Evolutionary conservation across 2,113 vertebrate species (phyloP).

Genomic region (Sakesphorus luctuosus): DNA sequence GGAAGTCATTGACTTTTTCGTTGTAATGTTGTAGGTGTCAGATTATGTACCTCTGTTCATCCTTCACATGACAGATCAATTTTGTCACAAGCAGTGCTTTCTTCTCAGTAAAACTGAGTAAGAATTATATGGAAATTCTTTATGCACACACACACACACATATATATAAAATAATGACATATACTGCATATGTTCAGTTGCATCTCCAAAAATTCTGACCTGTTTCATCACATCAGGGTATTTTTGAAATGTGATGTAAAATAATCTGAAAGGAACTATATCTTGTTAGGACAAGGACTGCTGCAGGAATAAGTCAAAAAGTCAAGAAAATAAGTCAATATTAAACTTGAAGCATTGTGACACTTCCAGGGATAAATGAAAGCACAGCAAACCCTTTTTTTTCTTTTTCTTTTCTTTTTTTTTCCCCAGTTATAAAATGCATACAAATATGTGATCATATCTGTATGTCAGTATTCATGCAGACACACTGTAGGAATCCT

Average conservation of each 20-base stretch:
- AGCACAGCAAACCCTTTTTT: background rate
- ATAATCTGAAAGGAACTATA: background rate
- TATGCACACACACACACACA: too few relatives aligned
- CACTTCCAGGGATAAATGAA: background rate
- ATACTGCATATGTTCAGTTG: background rate
- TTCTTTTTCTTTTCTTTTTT: background rate
- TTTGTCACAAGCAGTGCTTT: background rate
- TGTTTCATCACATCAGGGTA: background rate
- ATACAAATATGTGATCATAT: too few relatives aligned
- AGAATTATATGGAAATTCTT: background rate
- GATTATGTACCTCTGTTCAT: background rate
- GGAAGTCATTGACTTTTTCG: background rate
- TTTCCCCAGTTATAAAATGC: background rate
- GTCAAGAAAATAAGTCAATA: background rate
- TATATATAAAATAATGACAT: background rate
- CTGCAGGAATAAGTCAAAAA: background rate
- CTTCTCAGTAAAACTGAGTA: background rate
- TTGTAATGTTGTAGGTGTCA: background rate
- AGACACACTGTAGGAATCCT: background rate
- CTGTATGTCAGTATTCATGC: too few relatives aligned
- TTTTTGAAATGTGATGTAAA: background rate
- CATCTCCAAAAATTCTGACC: background rate
- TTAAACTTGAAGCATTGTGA: background rate
- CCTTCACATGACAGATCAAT: background rate
- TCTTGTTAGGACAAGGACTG: background rate